A percentile compares a stretch with the other conserved stretches of the same genome.
Conservation (phyloP, 2,797 vertebrate species). For the Crypturellus tataupa region DNA sequence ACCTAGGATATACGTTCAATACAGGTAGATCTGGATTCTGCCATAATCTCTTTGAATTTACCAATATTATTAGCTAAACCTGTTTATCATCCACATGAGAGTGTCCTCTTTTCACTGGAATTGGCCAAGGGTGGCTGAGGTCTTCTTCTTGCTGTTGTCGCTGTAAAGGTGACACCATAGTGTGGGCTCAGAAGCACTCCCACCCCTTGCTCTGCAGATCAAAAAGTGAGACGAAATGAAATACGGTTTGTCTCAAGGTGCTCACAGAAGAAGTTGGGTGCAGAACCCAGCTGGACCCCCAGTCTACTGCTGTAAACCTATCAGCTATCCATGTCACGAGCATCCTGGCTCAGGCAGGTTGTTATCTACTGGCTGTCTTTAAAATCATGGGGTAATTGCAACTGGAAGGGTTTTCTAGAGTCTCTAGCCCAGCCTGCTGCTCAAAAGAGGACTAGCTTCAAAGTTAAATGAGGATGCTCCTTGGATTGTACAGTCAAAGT, state of each 20-base stretch:
- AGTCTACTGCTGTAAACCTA: accelerated
- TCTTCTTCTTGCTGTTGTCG: not conserved
- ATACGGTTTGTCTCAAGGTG: not conserved
- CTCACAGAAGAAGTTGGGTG: not conserved
- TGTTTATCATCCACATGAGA: not conserved
- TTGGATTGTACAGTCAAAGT: not conserved
- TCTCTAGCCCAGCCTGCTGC: not conserved
- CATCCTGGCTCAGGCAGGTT: not conserved
- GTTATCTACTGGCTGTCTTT: not conserved
- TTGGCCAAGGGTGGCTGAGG: not conserved
- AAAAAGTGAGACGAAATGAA: not conserved
- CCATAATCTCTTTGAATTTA: not conserved
- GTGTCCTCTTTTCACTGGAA: not conserved
- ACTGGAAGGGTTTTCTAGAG: not conserved
- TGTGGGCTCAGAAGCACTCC: not conserved
- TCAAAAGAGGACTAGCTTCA: not conserved
- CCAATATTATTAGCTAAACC: not conserved
- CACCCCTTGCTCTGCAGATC: accelerated
- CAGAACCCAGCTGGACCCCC: not conserved
- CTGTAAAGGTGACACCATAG: not conserved
- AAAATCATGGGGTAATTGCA: not conserved
- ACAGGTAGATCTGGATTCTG: not conserved
- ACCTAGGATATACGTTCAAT: not conserved
- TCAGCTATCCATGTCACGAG: accelerated
- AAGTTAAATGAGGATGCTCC: not conserved